Percentiles rank a stretch among this genome's conserved stretches.
Conservation (phyloP, 2,113 vertebrate genomes). For the Hydropotes inermis region DNA sequence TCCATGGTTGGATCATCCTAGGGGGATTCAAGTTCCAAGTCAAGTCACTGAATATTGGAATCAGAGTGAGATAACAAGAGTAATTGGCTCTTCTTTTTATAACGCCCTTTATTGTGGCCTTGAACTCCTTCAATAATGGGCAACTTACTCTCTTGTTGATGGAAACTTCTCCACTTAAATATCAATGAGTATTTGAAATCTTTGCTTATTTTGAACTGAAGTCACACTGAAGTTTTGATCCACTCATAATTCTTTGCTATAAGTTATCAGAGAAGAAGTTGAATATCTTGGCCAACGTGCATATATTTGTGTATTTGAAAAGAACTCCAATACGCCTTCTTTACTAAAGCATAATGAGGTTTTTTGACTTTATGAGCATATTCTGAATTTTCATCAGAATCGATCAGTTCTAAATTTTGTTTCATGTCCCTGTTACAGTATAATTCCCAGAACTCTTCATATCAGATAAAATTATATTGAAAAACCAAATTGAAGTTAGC, state of each 20-base stretch:
- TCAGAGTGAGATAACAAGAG: not conserved
- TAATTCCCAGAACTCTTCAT: slow-evolving; percentile 2
- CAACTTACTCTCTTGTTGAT: not conserved
- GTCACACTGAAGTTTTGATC: not conserved
- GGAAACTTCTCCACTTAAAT: not conserved
- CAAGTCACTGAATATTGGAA: not conserved
- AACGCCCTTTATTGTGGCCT: not conserved
- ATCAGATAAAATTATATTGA: slow-evolving; percentile 46
- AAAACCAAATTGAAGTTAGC: slow-evolving; percentile 40
- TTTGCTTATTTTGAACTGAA: not conserved
- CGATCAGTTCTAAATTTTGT: not conserved
- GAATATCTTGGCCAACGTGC: not conserved
- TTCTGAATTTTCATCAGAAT: not conserved
- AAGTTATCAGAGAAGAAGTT: not conserved
- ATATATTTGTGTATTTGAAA: slow-evolving; percentile 1
- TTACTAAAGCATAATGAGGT: not conserved
- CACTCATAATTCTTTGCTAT: not conserved
- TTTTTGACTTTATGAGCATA: not conserved
- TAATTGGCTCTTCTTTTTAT: not conserved
- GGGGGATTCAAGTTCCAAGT: not conserved
- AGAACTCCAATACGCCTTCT: not conserved
- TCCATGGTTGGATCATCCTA: not conserved
- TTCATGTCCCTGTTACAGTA: not conserved
- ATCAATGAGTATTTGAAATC: not conserved
- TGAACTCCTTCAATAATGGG: not conserved